Conservation (phyloP, 2,797 vertebrate species). For the Orestias chungarensis region DNA sequence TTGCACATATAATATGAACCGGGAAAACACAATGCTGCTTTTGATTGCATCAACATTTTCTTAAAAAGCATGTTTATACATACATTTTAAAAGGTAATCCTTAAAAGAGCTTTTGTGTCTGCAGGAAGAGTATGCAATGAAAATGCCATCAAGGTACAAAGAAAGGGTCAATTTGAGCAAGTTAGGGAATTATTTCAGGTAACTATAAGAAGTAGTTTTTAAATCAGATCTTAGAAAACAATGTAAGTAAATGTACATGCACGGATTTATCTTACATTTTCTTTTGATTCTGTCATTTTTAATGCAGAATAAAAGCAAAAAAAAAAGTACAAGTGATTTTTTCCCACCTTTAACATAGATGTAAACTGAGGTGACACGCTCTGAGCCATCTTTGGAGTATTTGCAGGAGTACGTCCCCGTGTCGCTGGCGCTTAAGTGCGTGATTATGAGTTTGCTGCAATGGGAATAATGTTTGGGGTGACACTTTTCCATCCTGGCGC, state of each 20-base stretch:
- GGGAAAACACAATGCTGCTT: background rate
- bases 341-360: conserved; percentile 87
- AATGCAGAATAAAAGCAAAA: too few species aligned
- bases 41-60: too few species aligned
- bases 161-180: too few species aligned
- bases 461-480: conserved; percentile 9
- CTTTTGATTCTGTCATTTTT: too few species aligned
- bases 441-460: conserved; percentile 82
- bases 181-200: background rate
- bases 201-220: background rate
- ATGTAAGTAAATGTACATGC: background rate
- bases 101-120: too few species aligned
- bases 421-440: conserved; percentile 71
- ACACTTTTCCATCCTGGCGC: conserved; percentile 71
- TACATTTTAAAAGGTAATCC: too few species aligned
- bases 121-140: too few species aligned
- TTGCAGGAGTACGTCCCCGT: conserved; percentile 84
- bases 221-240: background rate
- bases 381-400: conserved; percentile 37
- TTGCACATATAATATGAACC: background rate
- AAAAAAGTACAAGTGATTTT: too few species aligned
- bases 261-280: background rate
- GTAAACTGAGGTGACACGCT: conserved; percentile 72
- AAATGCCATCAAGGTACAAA: too few species aligned
- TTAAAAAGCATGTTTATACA: too few species aligned